Percentiles rank a stretch among this genome's conserved stretches.
Evolutionary conservation across 2,888 invertebrate species (phyloP).

Genomic region (Parasteatoda lunata): DNA sequence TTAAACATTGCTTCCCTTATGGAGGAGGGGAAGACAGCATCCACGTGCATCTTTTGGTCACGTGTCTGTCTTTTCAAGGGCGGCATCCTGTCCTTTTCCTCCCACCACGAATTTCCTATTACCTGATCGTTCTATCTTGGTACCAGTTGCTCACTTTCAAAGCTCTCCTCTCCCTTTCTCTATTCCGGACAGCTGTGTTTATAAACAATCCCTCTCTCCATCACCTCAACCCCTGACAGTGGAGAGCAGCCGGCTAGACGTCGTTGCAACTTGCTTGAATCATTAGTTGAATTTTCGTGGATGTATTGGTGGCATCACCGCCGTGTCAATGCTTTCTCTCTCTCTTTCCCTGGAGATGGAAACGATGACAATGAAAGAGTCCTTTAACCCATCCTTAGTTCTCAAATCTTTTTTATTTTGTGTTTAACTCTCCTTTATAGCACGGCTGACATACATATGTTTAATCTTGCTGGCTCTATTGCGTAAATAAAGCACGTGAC

Average conservation of each 20-base stretch:
- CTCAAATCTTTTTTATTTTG: too few relatives aligned
- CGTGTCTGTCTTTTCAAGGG: slow-evolving; percentile 65
- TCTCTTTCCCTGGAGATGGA: neutral
- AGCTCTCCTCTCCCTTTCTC: neutral
- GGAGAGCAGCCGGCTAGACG: neutral
- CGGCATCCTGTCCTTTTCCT: slow-evolving; percentile 12
- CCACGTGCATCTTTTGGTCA: slow-evolving; percentile 53
- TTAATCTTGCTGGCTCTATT: too few relatives aligned
- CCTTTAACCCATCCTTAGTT: too few relatives aligned
- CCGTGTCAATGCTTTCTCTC: slow-evolving; percentile 5
- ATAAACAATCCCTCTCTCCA: slow-evolving; percentile 40
- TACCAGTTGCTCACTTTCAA: slow-evolving; percentile 14
- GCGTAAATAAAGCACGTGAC: too few relatives aligned
- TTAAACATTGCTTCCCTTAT: slow-evolving; percentile 16
- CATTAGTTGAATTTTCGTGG: slow-evolving; percentile 22
- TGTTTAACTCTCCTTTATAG: too few relatives aligned
- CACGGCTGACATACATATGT: too few relatives aligned
- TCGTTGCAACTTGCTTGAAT: slow-evolving; percentile 28
- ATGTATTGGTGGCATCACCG: neutral
- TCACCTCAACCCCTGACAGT: slow-evolving; percentile 8
- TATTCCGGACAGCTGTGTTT: slow-evolving; percentile 50
- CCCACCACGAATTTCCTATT: slow-evolving; percentile 49
- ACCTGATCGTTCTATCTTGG: slow-evolving; percentile 41
- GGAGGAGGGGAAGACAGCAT: slow-evolving; percentile 34
- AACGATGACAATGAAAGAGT: neutral